Percentiles rank a stretch among this genome's conserved stretches.
Evolutionary conservation across 1,140 invertebrate species (phyloP).

Genomic region (Pseudachorutes palmiensis): DNA sequence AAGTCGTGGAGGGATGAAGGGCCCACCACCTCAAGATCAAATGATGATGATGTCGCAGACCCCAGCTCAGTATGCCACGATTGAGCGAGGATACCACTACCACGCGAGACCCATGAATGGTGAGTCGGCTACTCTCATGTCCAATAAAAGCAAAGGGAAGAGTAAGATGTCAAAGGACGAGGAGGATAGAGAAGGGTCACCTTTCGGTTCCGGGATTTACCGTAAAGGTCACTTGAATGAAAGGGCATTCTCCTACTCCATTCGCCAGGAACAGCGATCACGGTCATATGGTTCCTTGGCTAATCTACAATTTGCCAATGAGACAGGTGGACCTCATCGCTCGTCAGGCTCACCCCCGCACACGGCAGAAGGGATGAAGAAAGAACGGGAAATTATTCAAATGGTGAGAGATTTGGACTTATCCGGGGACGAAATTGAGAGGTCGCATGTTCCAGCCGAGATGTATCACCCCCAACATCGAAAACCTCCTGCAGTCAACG

Average conservation of each 20-base stretch:
- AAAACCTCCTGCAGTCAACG: conserved; percentile 13
- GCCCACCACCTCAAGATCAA: conserved; percentile 24
- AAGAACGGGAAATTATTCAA: conserved; percentile 82
- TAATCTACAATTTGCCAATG: conserved; percentile 67
- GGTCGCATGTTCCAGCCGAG: conserved; percentile 40
- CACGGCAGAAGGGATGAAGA: conserved; percentile 62
- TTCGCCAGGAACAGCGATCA: conserved; percentile 81
- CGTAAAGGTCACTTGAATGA: conserved; percentile 84
- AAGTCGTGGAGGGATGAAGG: conserved; percentile 14
- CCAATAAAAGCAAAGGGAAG: conserved; percentile 39
- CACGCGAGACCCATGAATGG: conserved; percentile 32
- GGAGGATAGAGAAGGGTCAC: conserved; percentile 51
- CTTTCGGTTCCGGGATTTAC: conserved; percentile 78
- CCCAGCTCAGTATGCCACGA: conserved; percentile 37
- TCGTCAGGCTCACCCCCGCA: conserved; percentile 39
- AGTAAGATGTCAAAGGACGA: conserved; percentile 32
- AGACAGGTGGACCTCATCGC: conserved; percentile 24
- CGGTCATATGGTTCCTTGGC: conserved; percentile 81
- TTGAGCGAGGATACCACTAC: conserved; percentile 37
- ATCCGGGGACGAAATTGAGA: conserved; percentile 64
- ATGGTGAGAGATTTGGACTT: conserved; percentile 77
- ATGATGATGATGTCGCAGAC: conserved; percentile 19
- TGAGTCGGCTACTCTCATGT: conserved; percentile 34
- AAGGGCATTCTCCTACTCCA: conserved; percentile 85
- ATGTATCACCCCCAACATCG: conserved; percentile 31